Evolutionary conservation across 2,113 vertebrate genomes (phyloP).

Genomic region (Ailuropoda melanoleuca): DNA sequence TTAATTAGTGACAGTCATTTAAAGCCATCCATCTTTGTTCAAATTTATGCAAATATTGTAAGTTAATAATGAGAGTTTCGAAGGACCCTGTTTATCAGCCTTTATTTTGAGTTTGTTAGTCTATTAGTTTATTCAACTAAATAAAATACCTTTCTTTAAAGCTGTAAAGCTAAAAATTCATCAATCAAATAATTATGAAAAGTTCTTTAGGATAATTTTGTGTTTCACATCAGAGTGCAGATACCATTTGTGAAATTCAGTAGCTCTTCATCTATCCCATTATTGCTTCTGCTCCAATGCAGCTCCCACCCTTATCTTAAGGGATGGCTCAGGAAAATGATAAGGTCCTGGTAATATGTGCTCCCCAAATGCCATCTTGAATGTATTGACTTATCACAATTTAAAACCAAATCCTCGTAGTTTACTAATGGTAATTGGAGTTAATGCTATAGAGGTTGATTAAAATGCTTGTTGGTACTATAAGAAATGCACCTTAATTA

Average conservation of each 20-base stretch:
- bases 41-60: constrained; percentile 82
- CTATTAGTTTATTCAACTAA: constrained; percentile 60
- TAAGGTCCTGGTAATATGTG: neutral
- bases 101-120: constrained; percentile 70
- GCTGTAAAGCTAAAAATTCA: neutral
- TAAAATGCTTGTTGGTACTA: constrained; percentile 52
- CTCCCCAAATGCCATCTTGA: neutral
- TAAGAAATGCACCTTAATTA: constrained; percentile 59
- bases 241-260: neutral
- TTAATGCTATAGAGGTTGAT: constrained; percentile 59
- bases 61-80: constrained; percentile 76
- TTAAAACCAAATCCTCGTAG: constrained; percentile 46
- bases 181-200: constrained; percentile 34
- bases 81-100: constrained; percentile 61
- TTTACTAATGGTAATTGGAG: constrained; percentile 61
- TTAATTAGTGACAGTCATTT: constrained; percentile 83
- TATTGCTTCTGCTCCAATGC: neutral
- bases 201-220: constrained; percentile 30
- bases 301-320: neutral
- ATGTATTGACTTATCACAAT: constrained; percentile 47
- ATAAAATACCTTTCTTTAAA: constrained; percentile 49
- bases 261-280: neutral
- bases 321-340: neutral
- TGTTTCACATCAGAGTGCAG: neutral
- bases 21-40: constrained; percentile 80